Evolutionary conservation across 53 echinoderm and acorn worm species (phyloP).

Genomic region (Astropecten irregularis): DNA sequence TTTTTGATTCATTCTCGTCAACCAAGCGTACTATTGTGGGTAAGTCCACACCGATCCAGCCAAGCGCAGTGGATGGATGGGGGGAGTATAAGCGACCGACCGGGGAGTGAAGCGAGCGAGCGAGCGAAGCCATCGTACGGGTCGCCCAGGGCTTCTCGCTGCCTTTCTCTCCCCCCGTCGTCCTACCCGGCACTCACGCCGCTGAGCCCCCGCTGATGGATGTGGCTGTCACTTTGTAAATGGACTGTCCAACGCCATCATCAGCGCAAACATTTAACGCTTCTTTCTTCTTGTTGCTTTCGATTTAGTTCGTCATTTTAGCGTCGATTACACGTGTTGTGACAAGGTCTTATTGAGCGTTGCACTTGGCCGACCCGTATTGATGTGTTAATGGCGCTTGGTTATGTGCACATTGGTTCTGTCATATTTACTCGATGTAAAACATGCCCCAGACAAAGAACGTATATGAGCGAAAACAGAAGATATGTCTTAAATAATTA

Average conservation of each 20-base stretch:
- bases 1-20: constrained; percentile 34
- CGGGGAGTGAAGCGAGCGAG: neutral
- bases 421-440: constrained; percentile 21
- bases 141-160: constrained; percentile 24
- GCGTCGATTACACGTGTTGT: constrained; percentile 57
- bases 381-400: constrained; percentile 42
- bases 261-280: constrained; percentile 60
- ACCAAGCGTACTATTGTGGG: constrained; percentile 40
- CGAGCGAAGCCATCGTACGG: neutral
- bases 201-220: constrained; percentile 52
- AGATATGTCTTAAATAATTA: no score
- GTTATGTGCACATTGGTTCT: constrained; percentile 45
- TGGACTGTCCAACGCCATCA: constrained; percentile 57
- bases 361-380: constrained; percentile 36
- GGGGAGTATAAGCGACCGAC: neutral
- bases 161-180: neutral
- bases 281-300: constrained; percentile 62
- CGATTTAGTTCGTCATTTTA: constrained; percentile 60
- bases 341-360: constrained; percentile 38
- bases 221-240: constrained; percentile 51
- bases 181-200: neutral
- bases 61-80: constrained; percentile 11
- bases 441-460: neutral
- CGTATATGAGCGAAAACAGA: neutral
- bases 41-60: constrained; percentile 6